phyloP scores from a whole-genome alignment of 2,113 vertebrate genomes.

The Macquaria australasica region DNA sequence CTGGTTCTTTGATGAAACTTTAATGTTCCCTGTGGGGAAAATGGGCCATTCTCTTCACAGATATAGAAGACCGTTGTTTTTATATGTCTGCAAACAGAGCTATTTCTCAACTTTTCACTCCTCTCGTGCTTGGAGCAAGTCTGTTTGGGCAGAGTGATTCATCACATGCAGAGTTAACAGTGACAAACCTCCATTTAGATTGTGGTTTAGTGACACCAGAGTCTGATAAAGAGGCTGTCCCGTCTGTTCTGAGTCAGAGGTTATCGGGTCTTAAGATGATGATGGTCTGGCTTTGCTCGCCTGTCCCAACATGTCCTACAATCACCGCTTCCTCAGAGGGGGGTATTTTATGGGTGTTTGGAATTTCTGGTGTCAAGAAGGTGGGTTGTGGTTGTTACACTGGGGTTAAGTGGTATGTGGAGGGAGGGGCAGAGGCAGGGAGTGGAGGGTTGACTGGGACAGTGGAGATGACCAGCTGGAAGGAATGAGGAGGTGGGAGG shows the following conservation, averaged over 20 bases:
- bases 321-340: slow-evolving; percentile 35
- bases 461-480: slow-evolving; percentile 3
- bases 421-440: slow-evolving; percentile 53
- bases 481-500: slow-evolving; percentile 41
- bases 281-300: slow-evolving; percentile 47
- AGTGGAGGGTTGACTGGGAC: slow-evolving; percentile 45
- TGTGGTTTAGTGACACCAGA: slow-evolving; percentile 20
- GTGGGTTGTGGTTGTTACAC: slow-evolving; percentile 57
- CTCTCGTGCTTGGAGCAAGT: neutral
- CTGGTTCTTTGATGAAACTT: slow-evolving; percentile 51
- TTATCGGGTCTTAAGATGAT: slow-evolving; percentile 65
- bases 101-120: slow-evolving; percentile 27
- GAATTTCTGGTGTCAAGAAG: slow-evolving; percentile 54
- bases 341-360: slow-evolving; percentile 49
- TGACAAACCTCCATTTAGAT: slow-evolving; percentile 31
- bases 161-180: slow-evolving; percentile 12
- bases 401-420: slow-evolving; percentile 71
- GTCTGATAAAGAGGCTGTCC: slow-evolving; percentile 20
- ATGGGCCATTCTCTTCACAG: slow-evolving; percentile 40
- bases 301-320: slow-evolving; percentile 57
- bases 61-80: slow-evolving; percentile 34
- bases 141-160: slow-evolving; percentile 29
- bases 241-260: slow-evolving; percentile 51
- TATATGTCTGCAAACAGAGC: slow-evolving; percentile 9
- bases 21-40: slow-evolving; percentile 40